Percentiles rank a stretch among this genome's conserved stretches.
Conservation (phyloP, 2,888 invertebrate genomes). For the Idaea dimidiata region DNA sequence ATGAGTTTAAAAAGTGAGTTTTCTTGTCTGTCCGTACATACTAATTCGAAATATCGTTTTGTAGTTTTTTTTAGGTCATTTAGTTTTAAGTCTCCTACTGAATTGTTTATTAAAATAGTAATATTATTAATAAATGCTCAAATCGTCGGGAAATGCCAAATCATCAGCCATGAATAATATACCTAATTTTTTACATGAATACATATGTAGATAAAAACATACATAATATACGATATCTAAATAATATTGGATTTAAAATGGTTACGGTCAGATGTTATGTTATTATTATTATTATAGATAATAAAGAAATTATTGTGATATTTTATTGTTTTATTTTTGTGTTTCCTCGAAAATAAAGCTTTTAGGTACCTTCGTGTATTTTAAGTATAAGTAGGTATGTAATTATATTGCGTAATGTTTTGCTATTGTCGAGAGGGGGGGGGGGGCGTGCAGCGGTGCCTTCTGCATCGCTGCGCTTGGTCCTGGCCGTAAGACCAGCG, state of each 20-base stretch:
- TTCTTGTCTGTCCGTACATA: background rate
- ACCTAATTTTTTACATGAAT: constrained; percentile 18
- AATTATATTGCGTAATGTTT: too few species aligned
- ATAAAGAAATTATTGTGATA: constrained; percentile 79
- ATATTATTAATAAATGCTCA: constrained; percentile 22
- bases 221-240: constrained; percentile 48
- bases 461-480: too few species aligned
- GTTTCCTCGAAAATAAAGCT: background rate
- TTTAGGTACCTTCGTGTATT: background rate
- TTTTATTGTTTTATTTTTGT: constrained; percentile 37
- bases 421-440: too few species aligned
- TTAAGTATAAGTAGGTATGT: too few species aligned
- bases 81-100: background rate
- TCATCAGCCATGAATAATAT: constrained; percentile 43
- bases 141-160: constrained; percentile 39
- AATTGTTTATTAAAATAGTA: background rate
- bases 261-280: constrained; percentile 77
- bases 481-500: too few species aligned
- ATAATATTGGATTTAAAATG: constrained; percentile 62
- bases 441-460: too few species aligned
- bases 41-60: background rate
- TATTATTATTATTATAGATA: constrained; percentile 69
- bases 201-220: constrained; percentile 11
- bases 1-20: too few species aligned
- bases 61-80: background rate